Conservation (phyloP, 1,140 invertebrate genomes). For the Chelonus insularis region DNA sequence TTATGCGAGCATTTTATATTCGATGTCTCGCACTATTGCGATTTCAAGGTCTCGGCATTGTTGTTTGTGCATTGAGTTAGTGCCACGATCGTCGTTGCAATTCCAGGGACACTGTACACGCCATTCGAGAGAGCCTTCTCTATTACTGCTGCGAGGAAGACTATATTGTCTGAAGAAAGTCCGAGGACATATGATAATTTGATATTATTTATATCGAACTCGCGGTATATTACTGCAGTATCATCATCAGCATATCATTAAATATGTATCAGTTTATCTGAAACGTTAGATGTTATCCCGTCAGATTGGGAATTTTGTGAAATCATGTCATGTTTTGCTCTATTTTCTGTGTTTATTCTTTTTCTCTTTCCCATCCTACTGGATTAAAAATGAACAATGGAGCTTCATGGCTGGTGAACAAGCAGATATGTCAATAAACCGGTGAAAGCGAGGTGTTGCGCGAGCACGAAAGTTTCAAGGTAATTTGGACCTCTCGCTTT, state of each 20-base stretch:
- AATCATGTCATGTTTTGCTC: not conserved
- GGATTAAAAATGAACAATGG: conserved; percentile 7
- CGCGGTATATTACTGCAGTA: not conserved
- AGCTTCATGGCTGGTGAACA: conserved; percentile 22
- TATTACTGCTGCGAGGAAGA: not conserved
- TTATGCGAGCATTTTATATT: conserved; percentile 50
- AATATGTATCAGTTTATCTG: too few species aligned
- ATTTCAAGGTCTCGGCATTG: conserved; percentile 56
- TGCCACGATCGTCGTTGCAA: conserved; percentile 29
- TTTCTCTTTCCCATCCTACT: not conserved
- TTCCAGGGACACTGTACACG: conserved; percentile 38
- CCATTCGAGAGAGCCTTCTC: conserved; percentile 9
- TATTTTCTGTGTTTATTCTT: not conserved
- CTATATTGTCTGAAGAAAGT: not conserved
- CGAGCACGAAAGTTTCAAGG: conserved; percentile 19
- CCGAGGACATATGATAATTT: conserved; percentile 8
- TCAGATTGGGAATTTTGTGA: too few species aligned
- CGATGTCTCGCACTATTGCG: conserved; percentile 46
- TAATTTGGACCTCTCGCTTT: conserved; percentile 19
- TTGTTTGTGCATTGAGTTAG: conserved; percentile 55
- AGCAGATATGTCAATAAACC: conserved; percentile 25
- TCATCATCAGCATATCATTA: too few species aligned
- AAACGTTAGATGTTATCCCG: too few species aligned
- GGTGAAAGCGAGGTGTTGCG: conserved; percentile 22
- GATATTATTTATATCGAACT: not conserved